Evolutionary conservation across 2,888 invertebrate species (phyloP).

Genomic region (Glaucopsyche alexis): DNA sequence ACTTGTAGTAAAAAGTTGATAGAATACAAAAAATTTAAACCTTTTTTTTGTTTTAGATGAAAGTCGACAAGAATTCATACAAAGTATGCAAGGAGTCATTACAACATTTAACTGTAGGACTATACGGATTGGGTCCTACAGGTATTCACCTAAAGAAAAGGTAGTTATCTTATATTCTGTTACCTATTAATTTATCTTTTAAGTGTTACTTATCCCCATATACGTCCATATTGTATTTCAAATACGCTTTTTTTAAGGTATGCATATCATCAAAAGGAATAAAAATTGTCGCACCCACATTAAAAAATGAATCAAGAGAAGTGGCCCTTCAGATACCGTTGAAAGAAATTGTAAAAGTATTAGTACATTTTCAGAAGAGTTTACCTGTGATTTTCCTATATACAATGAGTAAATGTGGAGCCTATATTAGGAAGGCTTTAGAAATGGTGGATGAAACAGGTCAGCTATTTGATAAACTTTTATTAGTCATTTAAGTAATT

Average conservation of each 20-base stretch:
- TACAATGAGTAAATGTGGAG: slow-evolving; percentile 84
- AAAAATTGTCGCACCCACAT: slow-evolving; percentile 81
- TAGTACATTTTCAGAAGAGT: slow-evolving; percentile 87
- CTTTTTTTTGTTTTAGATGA: slow-evolving; percentile 65
- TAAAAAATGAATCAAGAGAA: slow-evolving; percentile 74
- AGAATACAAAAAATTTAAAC: not conserved
- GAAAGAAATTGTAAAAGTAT: slow-evolving; percentile 85
- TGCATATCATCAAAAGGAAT: slow-evolving; percentile 80
- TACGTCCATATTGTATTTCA: not conserved
- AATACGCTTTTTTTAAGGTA: slow-evolving; percentile 61
- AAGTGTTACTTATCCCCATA: too few species aligned
- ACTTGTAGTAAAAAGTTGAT: not conserved
- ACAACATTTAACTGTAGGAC: slow-evolving; percentile 86
- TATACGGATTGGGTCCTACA: slow-evolving; percentile 91
- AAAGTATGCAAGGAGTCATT: slow-evolving; percentile 67
- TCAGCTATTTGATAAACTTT: slow-evolving; percentile 39
- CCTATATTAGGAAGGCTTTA: slow-evolving; percentile 83
- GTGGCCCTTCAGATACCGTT: slow-evolving; percentile 84
- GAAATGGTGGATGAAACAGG: slow-evolving; percentile 83
- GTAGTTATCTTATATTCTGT: slow-evolving; percentile 57
- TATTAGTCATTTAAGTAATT: slow-evolving; percentile 16
- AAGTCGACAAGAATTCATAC: slow-evolving; percentile 75
- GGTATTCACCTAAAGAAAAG: slow-evolving; percentile 86
- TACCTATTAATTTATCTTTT: too few species aligned
- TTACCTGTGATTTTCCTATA: slow-evolving; percentile 91